phyloP scores from a whole-genome alignment of 2,113 vertebrate species.

The Phalacrocorax aristotelis region DNA sequence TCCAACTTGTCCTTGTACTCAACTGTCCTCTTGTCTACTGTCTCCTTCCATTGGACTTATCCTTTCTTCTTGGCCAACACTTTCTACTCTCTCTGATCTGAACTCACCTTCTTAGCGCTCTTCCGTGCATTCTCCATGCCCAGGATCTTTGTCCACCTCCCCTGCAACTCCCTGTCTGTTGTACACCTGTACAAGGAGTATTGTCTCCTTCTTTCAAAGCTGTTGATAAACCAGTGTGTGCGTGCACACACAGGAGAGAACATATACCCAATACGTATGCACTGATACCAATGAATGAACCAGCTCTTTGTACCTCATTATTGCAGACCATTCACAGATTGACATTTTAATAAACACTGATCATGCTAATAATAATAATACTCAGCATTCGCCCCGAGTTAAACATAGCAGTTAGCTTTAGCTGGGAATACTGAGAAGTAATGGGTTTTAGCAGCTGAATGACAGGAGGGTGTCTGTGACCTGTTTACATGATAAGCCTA shows the following conservation, averaged over 20 bases:
- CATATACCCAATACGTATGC: rapidly evolving
- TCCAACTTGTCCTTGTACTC: background rate
- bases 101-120: background rate
- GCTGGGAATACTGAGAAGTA: background rate
- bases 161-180: background rate
- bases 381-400: background rate
- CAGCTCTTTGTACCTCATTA: background rate
- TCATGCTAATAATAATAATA: background rate
- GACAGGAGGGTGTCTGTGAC: slow-evolving; percentile 1
- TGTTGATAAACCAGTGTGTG: background rate
- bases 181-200: background rate
- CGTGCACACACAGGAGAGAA: background rate
- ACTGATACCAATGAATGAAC: background rate
- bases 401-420: background rate
- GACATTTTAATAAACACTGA: background rate
- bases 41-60: background rate
- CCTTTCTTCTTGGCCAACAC: background rate
- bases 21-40: background rate
- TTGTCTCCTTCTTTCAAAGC: background rate
- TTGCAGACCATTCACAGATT: background rate
- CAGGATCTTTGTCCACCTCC: background rate
- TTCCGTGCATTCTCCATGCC: background rate
- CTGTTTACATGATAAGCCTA: slow-evolving; percentile 13
- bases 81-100: background rate
- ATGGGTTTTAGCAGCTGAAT: slow-evolving; percentile 9